A percentile compares a stretch with the other conserved stretches of the same genome.
Evolutionary conservation across 2,797 vertebrate species (phyloP).

Genomic region (Bradypodion ventrale): DNA sequence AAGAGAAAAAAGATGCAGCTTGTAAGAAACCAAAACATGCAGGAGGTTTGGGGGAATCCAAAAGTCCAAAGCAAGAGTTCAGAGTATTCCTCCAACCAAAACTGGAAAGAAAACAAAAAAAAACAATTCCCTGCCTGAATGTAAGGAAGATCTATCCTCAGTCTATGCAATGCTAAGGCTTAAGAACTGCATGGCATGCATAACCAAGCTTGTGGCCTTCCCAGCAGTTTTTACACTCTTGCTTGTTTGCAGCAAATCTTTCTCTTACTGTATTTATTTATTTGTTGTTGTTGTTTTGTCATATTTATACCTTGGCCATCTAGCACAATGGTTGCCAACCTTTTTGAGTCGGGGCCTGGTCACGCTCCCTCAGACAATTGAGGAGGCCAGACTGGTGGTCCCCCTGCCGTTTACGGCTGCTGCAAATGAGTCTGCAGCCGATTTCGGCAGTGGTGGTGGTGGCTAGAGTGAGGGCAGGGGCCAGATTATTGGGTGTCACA

Average conservation of each 20-base stretch:
- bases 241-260: not conserved
- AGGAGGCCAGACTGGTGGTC: too few relatives aligned
- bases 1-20: not conserved
- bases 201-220: not conserved
- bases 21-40: not conserved
- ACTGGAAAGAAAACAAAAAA: not conserved
- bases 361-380: too few relatives aligned
- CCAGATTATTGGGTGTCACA: too few relatives aligned
- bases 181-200: not conserved
- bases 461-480: too few relatives aligned
- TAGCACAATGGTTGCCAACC: too few relatives aligned
- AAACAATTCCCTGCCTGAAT: not conserved
- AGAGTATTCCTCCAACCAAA: not conserved
- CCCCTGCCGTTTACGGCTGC: too few relatives aligned
- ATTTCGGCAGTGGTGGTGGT: too few relatives aligned
- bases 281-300: too few relatives aligned
- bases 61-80: not conserved
- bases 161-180: accelerated
- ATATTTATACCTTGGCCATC: too few relatives aligned
- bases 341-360: too few relatives aligned
- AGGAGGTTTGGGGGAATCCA: not conserved
- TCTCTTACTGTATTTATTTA: not conserved
- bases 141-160: too few relatives aligned
- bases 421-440: too few relatives aligned
- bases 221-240: not conserved